Conservation (phyloP, 2,797 vertebrate species). For the Coranthus polyacanthus region DNA sequence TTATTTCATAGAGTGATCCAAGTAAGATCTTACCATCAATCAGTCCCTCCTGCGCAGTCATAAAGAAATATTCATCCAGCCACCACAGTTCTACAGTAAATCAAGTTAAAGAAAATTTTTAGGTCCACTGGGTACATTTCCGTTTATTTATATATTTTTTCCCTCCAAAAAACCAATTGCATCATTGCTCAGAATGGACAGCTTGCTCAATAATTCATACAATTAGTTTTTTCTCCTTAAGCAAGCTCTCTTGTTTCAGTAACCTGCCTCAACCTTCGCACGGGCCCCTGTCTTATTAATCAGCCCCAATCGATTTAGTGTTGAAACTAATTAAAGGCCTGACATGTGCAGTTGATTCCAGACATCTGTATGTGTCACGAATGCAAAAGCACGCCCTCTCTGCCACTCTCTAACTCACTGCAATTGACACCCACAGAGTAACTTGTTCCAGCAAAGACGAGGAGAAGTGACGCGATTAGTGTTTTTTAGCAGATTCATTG, state of each 20-base stretch:
- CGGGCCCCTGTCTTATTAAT: slow-evolving; percentile 84
- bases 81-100: slow-evolving; percentile 38
- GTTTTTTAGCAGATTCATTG: slow-evolving; percentile 60
- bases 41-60: slow-evolving; percentile 21
- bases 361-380: slow-evolving; percentile 81
- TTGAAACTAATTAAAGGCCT: slow-evolving; percentile 83
- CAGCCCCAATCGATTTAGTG: slow-evolving; percentile 84
- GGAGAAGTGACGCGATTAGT: slow-evolving; percentile 33
- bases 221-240: slow-evolving; percentile 84
- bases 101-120: slow-evolving; percentile 52
- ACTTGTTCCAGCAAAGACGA: slow-evolving; percentile 47
- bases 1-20: slow-evolving; percentile 38
- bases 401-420: slow-evolving; percentile 63
- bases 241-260: slow-evolving; percentile 83
- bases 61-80: slow-evolving; percentile 43
- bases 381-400: slow-evolving; percentile 63
- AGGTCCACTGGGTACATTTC: slow-evolving; percentile 55
- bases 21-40: slow-evolving; percentile 31
- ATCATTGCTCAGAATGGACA: slow-evolving; percentile 78
- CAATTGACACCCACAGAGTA: slow-evolving; percentile 52
- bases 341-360: slow-evolving; percentile 84
- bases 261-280: slow-evolving; percentile 78
- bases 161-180: slow-evolving; percentile 58
- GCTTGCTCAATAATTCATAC: slow-evolving; percentile 85
- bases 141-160: slow-evolving; percentile 57